Evolutionary conservation across 2,113 vertebrate species (phyloP), one percentile per base, ranked within the genome.

Genomic region (Meriones unguiculatus): DNA sequence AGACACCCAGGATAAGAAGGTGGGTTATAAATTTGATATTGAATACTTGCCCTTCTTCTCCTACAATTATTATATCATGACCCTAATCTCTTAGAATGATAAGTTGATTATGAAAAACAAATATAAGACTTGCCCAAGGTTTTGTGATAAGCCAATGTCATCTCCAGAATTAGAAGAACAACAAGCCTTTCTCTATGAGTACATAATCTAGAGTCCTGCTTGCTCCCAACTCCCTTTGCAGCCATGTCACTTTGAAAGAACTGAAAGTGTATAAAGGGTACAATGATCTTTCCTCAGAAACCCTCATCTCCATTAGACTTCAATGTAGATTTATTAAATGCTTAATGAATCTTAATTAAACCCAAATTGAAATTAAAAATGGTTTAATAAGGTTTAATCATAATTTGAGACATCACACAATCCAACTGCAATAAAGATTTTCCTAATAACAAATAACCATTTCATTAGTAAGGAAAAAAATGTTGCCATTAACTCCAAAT

Each of bases 341-440:
- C 95, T 98, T 98, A 98, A 98, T 98, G 98, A 98, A 98, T 98
- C 96, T 98, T 98, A 99, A 99, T 98, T 99, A 98, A 98, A 98
- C 97, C 97, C 97, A 98, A 98, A 98, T 98, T 98, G 98, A 98
- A 98, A 99, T 98, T 98, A 98, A 98, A 98, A 98, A 97, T 97
- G 95, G 96, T 97, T 98, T 98, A 98, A 98, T 96, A 96, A 98
- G 97, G 97, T 98, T 98, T 98, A 98, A 98, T 97, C 97, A 97
- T 95, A 97, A 98, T 98, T 98, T 98, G 98, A 98, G 98, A 98
- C 98, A 98, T 98, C 97, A 98, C 95, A 95, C 96, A 97, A 98
- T 98, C 98, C 95, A 96, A 98, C 97, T 98, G 98, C 98, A 98
- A 98, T 98, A 99, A 98, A 99, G 98, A 99, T 98, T 99, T 98